phyloP scores from a whole-genome alignment of 2,888 invertebrate genomes.

The Macropis europaea region DNA sequence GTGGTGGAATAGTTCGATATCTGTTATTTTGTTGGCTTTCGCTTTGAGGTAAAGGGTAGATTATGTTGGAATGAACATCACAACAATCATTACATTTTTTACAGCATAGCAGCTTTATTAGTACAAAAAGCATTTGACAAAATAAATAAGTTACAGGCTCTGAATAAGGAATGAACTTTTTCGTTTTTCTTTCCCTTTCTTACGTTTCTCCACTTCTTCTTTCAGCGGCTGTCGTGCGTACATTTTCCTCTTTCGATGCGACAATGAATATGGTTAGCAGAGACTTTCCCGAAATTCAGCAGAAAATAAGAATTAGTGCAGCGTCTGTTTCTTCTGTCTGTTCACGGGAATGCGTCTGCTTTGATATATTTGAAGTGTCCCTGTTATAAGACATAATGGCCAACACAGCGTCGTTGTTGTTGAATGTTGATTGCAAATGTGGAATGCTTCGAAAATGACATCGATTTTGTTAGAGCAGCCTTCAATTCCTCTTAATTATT shows the following conservation, averaged over 20 bases:
- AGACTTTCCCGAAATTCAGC: conserved; percentile 28
- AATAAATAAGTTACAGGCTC: conserved; percentile 78
- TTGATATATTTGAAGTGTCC: conserved; percentile 28
- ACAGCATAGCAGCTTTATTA: conserved; percentile 75
- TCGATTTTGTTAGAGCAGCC: conserved; percentile 22
- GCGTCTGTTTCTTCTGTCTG: conserved; percentile 10
- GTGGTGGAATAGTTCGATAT: too few relatives aligned
- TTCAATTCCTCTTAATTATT: conserved; percentile 22
- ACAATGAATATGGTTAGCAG: conserved; percentile 17
- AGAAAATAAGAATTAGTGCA: background rate
- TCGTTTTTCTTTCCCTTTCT: conserved; percentile 1
- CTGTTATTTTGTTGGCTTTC: too few relatives aligned
- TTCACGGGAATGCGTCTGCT: conserved; percentile 53
- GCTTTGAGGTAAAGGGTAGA: conserved; percentile 14
- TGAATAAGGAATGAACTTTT: conserved; percentile 56
- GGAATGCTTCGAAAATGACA: conserved; percentile 23
- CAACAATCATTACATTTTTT: conserved; percentile 23
- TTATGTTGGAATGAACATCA: background rate
- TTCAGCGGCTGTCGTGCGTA: background rate
- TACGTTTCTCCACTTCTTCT: background rate
- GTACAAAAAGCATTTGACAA: conserved; percentile 78
- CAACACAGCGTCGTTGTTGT: conserved; percentile 23
- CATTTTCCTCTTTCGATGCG: conserved; percentile 14
- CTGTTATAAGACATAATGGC: conserved; percentile 11
- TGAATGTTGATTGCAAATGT: conserved; percentile 38